A percentile compares a stretch with the other conserved stretches of the same genome.
phyloP scores from a whole-genome alignment of 2,888 invertebrate species.

The Orchesellides sinensis region DNA sequence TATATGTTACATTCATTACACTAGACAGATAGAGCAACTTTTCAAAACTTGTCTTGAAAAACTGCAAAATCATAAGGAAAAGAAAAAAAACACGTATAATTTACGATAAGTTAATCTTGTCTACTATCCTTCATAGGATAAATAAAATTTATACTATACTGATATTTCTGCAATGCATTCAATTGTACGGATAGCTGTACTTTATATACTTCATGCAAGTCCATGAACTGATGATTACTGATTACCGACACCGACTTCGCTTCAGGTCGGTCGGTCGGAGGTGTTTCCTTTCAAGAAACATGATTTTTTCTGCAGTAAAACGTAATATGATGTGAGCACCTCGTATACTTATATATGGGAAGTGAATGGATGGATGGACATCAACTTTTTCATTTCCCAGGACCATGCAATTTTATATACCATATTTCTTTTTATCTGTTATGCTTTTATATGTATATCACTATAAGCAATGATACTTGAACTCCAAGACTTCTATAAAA shows the following conservation, averaged over 20 bases:
- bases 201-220: too few relatives aligned
- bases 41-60: neutral
- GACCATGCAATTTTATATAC: neutral
- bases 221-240: too few relatives aligned
- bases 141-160: neutral
- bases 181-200: neutral
- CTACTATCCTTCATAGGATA: neutral
- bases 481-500: neutral
- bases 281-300: conserved; percentile 26
- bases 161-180: neutral
- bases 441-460: neutral
- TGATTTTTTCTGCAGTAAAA: neutral
- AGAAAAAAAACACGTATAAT: neutral
- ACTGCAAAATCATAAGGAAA: neutral
- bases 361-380: too few relatives aligned
- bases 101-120: neutral
- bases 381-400: too few relatives aligned
- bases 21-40: too few relatives aligned
- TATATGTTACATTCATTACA: neutral
- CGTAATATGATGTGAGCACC: neutral
- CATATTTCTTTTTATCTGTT: neutral
- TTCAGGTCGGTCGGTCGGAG: neutral
- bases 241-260: neutral
- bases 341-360: neutral
- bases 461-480: neutral